phyloP scores from a whole-genome alignment of 1,140 invertebrate species.

The Nasonia longicornis region DNA sequence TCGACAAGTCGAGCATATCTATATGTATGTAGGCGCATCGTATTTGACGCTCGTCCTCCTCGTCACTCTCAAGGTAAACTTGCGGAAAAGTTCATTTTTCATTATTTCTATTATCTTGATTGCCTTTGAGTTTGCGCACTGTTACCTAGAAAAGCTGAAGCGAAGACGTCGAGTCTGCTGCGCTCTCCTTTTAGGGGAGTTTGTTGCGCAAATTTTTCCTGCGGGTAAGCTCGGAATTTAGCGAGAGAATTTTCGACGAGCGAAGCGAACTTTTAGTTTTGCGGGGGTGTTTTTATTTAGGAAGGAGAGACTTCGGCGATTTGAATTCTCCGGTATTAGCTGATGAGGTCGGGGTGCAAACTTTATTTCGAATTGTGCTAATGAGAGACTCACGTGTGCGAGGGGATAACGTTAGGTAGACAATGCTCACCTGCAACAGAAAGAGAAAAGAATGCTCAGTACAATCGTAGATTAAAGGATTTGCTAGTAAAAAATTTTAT shows the following conservation, averaged over 20 bases:
- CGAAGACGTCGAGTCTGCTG: too few species aligned
- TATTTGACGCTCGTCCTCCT: neutral
- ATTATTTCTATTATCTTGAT: conserved; percentile 43
- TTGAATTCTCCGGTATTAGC: neutral
- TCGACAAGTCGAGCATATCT: neutral
- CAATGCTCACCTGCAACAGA: neutral
- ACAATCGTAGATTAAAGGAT: neutral
- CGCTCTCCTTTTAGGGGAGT: neutral
- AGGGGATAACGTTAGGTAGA: neutral
- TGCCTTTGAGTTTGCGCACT: neutral
- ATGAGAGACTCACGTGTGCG: neutral
- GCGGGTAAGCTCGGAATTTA: neutral
- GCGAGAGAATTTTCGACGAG: neutral
- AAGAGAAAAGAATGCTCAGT: neutral
- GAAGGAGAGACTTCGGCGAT: neutral
- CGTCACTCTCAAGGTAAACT: neutral
- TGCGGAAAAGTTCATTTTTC: conserved; percentile 30
- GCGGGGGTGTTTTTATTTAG: neutral
- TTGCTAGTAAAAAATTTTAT: too few species aligned
- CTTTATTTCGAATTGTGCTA: neutral
- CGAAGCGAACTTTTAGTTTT: neutral
- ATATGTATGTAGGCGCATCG: neutral
- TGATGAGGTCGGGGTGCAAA: neutral
- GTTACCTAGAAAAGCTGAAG: neutral
- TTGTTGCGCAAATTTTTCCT: conserved; percentile 5